Evolutionary conservation across 2,888 invertebrate genomes (phyloP), one percentile per base, ranked within the genome.

Genomic region (Sphaerophoria rueppellii): DNA sequence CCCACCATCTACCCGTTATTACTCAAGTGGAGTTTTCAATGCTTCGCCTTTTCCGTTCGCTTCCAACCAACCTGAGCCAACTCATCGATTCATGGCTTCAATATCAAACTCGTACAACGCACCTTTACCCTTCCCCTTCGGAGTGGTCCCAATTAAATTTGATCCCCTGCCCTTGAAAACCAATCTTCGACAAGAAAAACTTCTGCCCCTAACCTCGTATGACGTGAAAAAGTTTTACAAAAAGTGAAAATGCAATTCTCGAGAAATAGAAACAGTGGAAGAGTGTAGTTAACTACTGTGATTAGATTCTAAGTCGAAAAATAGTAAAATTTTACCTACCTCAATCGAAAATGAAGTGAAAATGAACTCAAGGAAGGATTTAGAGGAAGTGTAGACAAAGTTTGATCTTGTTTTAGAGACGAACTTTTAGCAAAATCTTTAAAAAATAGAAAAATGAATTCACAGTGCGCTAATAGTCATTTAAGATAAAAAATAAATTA

Each of bases 151-250:
- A 1, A 70, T 85, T 4, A 85, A 77, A 16, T 81, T 81, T 16
- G 61, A 50, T 9, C 76, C 85, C 5, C 37, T 85, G 35, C 85
- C 85, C n/a, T 14, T 85, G 40, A 85, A 85, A 57, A 85, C 85
- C 0, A 76, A 85, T 48, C 63, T 85, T 0, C 81, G 63, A 3
- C 81, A 81, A 32, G 52, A 60, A 0, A 54, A 50, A 24, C 58
- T 85, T 14, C n/a, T 85, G 16, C 76, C 76, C 2, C 72, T 85
- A 34, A 70, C 81, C 4, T 85, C 85, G 4, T 85, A 85, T 16
- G 67, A 81, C n/a, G 81, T 67, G 12, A 73, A 43, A 14, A 69
- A 57, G 48, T 55, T 75, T 4, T 71, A 73, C n/a, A 67, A 24
- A 24, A 85, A 76, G 32, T 73, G 11, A 50, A 35, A 65, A 35